A percentile compares a stretch with the other conserved stretches of the same genome.
These are phyloP conservation scores for Xyrichtys novacula DNA, from an alignment of 2,797 vertebrate species.

Conservation along the genomic window DNA sequence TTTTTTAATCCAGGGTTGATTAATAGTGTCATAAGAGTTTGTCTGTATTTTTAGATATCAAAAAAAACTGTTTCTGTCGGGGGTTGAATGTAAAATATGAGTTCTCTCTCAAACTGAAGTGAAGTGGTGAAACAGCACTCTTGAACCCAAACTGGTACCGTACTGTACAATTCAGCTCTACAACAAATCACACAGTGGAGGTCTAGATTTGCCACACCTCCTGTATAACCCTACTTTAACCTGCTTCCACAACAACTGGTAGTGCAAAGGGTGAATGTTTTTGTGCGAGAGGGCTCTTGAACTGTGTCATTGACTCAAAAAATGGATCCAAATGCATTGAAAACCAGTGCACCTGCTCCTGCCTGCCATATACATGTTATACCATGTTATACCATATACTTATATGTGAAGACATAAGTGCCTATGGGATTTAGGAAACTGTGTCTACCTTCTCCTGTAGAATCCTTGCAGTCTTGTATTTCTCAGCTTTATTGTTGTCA, in stretches of 20 bases:
- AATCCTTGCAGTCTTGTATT: neutral
- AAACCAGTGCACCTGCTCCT: slow-evolving; percentile 8
- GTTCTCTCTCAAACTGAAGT: slow-evolving; percentile 16
- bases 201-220: slow-evolving; percentile 17
- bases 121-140: slow-evolving; percentile 34
- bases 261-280: slow-evolving; percentile 36
- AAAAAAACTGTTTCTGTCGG: slow-evolving; percentile 12
- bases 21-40: neutral
- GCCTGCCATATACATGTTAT: neutral
- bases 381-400: too few relatives aligned
- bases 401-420: too few relatives aligned
- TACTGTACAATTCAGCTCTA: slow-evolving; percentile 7
- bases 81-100: neutral
- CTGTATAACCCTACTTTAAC: slow-evolving; percentile 55
- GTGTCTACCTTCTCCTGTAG: neutral
- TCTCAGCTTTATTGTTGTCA: slow-evolving; percentile 14
- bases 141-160: slow-evolving; percentile 25
- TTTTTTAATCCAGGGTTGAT: slow-evolving; percentile 9
- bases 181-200: slow-evolving; percentile 28
- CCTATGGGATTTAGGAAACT: slow-evolving; percentile 11
- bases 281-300: slow-evolving; percentile 48
- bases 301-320: slow-evolving; percentile 23
- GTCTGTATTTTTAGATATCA: slow-evolving; percentile 19
- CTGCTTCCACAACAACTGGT: slow-evolving; percentile 55
- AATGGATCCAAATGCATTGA: slow-evolving; percentile 29